Evolutionary conservation across 2,888 invertebrate species (phyloP), one percentile per base, ranked within the genome.

Genomic region (Drosophila peninsularis): DNA sequence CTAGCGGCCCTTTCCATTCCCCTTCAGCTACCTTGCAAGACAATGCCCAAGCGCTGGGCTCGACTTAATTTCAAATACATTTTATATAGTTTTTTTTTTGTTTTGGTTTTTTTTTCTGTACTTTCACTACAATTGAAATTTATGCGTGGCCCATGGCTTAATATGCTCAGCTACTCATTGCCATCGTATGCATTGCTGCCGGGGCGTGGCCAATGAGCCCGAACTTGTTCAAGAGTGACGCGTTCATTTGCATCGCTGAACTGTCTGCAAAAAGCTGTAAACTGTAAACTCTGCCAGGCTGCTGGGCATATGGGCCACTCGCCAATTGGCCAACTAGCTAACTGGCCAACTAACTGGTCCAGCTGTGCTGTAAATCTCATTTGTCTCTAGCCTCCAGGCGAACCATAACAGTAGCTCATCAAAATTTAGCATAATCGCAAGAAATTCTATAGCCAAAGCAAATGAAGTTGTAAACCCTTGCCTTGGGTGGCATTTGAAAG

Each of bases 41-140:
- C 75, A 75, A 73, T 75, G 66, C 44, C 54, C 55, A 50, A 27
- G 58, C 44, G 44, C 61, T 71, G 73, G 47, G n/a, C 61, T 54
- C 34, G 57, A 63, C 65, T 78, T 63, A 81, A 87, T 84, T 72
- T 69, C 70, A 66, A 53, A 55, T 69, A 65, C 37, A 37, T 37
- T 37, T 37, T 37, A n/a, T 37, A 45, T 27, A 45, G 24, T 64
- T 62, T 65, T 65, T 62, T 47, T 44, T 21, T 2, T 6, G 5
- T 42, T 42, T 44, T 14, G 5, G 11, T 36, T 17, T 37, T 37
- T 24, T 37, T 53, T 21, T 13, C 7, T 80, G 75, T 77, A 85
- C 85, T 85, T 85, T 85, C 85, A 86, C 85, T 85, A 77, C 86
- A 79, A 75, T 86, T 74, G 73, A 62, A 70, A 77, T 75, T 79